Base-by-base conservation (phyloP, 2,113 vertebrate genomes). In the Stegostoma tigrinum region DNA sequence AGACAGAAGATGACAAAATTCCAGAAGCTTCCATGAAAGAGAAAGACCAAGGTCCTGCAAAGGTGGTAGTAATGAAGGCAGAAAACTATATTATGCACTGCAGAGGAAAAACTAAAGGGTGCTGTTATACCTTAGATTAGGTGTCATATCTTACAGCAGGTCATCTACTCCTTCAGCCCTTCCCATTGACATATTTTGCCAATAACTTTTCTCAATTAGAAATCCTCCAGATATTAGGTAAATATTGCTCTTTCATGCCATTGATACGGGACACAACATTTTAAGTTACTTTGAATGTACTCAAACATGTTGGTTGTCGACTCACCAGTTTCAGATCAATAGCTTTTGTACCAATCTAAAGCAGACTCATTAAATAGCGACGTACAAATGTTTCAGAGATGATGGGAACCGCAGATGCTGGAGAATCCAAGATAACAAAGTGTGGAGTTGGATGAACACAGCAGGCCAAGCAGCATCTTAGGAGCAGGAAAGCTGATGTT, bases 21-120 rank as follows among this genome's bases (percentile, higher is more conserved):
- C 0, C 96, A 68, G 80, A 95, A 68, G 15, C 85, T 89, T 96
- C 86, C 8, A 96, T 96, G 45, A 97, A 96, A 89, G 93, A 78
- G 3, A 0, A 93, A 90, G 30, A 70, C 95, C 52, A 97, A 96
- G 96, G 38, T 0, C 0, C 45, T 86, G 95, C 80, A 87, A 96
- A 97, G 96, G 97, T 96, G 95, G 95, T 85, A 17, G 96, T 61
- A 83, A 83, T 83, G 17, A 38, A 83, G 4, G 19, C 42, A 38
- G 38, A 83, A 83, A 80, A 14, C 61, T 66, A 23, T 93, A 64
- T 6, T 34, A 66, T 38, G 8, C 45, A 45, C 85, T 52, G 30
- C 45, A 38, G 15, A 38, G n/a, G n/a, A 48, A 23, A 93, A 93
- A 67, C 23, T 21, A 93, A n/a, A 93, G 17, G 17, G 5, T 15